These are phyloP conservation scores for Micoletzkya japonica DNA, from an alignment of 2,888 invertebrate species.

Conservation along the genomic window DNA sequence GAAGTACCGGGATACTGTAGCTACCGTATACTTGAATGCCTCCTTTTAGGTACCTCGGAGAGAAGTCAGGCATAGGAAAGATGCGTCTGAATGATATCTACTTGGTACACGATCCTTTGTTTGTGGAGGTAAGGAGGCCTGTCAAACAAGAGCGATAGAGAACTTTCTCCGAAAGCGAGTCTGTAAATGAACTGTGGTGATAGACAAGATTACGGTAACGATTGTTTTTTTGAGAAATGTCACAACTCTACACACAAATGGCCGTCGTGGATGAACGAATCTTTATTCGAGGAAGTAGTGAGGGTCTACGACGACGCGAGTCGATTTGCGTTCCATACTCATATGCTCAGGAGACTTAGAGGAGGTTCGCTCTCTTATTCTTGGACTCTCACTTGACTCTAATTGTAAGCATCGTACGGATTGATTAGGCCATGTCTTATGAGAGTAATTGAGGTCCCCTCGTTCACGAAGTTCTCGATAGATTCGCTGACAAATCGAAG, in stretches of 20 bases:
- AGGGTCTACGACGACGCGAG: conserved; percentile 49
- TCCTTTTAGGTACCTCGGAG: conserved; percentile 34
- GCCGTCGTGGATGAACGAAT: conserved; percentile 58
- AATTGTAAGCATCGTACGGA: not conserved
- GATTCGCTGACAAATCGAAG: conserved; percentile 45
- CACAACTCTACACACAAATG: conserved; percentile 47
- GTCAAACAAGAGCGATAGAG: too few relatives aligned
- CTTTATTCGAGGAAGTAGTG: conserved; percentile 40
- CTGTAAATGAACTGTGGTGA: not conserved
- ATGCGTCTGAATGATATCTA: conserved; percentile 49
- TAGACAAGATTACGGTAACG: not conserved
- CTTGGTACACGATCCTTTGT: conserved; percentile 54
- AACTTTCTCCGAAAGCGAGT: too few relatives aligned
- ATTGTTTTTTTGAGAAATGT: conserved; percentile 32
- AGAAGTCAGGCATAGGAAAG: conserved; percentile 42
- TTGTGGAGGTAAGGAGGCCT: conserved; percentile 44
- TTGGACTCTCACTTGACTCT: not conserved
- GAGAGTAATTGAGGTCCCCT: conserved; percentile 45
- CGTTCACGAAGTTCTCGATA: conserved; percentile 50
- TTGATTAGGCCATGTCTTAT: not conserved
- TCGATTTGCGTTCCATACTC: conserved; percentile 46
- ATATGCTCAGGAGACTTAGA: conserved; percentile 47
- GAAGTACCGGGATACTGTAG: not conserved
- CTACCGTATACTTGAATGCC: too few relatives aligned
- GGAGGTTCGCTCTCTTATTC: conserved; percentile 39